Evolutionary conservation across 2,113 vertebrate genomes (phyloP).

Genomic region (Edolisoma coerulescens): DNA sequence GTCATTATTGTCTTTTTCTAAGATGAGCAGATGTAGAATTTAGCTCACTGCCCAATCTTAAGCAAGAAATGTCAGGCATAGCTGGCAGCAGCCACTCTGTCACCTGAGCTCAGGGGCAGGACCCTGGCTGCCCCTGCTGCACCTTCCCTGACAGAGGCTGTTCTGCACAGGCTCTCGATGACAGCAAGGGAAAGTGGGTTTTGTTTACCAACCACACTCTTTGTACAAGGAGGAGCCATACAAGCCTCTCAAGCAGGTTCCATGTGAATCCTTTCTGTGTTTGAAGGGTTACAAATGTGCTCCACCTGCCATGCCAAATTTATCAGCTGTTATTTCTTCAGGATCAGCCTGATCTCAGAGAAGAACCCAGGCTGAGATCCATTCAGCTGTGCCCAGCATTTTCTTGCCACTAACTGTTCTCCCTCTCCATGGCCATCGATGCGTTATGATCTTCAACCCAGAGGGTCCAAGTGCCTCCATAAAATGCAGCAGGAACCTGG

Average conservation of each 20-base stretch:
- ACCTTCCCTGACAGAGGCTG: rapidly evolving
- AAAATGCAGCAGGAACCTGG: background rate
- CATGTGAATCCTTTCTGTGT: background rate
- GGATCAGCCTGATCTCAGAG: background rate
- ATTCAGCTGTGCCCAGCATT: background rate
- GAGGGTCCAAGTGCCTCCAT: background rate
- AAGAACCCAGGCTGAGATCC: rapidly evolving
- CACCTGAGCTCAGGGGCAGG: background rate
- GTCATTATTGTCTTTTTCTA: background rate
- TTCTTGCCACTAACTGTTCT: background rate
- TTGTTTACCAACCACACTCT: background rate
- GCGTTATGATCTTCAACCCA: background rate
- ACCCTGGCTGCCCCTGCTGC: background rate
- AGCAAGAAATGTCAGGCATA: background rate
- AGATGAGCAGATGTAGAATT: background rate
- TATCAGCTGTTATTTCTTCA: background rate
- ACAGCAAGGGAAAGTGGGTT: rapidly evolving
- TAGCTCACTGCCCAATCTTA: background rate
- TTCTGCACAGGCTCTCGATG: rapidly evolving
- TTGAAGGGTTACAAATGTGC: background rate
- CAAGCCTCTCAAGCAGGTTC: background rate
- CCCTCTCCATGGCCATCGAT: background rate
- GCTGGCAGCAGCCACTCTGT: background rate
- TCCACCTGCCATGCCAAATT: background rate
- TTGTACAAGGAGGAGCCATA: background rate